Base-by-base conservation (phyloP, 2,888 invertebrate species). In the Bugula neritina region DNA sequence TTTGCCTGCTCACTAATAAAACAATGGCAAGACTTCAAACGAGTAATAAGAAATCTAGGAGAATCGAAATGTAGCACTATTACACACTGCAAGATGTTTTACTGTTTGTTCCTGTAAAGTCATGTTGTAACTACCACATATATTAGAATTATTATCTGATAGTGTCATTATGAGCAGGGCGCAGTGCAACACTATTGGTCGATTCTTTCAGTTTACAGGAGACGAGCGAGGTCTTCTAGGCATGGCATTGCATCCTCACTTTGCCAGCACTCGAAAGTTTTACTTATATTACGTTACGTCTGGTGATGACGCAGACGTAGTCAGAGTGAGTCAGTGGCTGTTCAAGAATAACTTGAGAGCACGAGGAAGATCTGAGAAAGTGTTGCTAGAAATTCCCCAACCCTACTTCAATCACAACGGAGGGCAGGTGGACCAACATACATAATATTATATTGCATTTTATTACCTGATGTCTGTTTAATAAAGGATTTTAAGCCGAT, bases 361-460 rank as follows among this genome's bases (percentile, higher is more conserved):
- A 3, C 21, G 31, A 10, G 5, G 43, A 5, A 52, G 34, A 0
- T 74, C 74, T 0, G 79, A 81, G 72, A 74, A 75, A 72, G 72
- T 79, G 29, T 71, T 83, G 0, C 25, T 83, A 13, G 79, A 81
- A 72, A 75, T 82, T 0, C 57, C 74, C 2, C 77, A 82, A 71
- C 82, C 82, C 1, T 81, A 73, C 58, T 76, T 75, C 74, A 82
- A 83, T 72, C 82, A 83, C 74, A 83, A 82, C 73, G 82, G 82
- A 2, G 83, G 83, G 57, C 79, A 81, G 80, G 83, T 82, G 17
- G 43, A 17, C 43, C 17, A 10, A 43, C 17, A 43, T 43, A 5
- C 5, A 43, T 43, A 43, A 5, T 43, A 43, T 73, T 74, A 74
- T n/a, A n/a, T n/a, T n/a, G n/a, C n/a, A n/a, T n/a, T n/a, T n/a